Evolutionary conservation across 1,140 invertebrate genomes (phyloP).

Genomic region (Nylanderia fulva): DNA sequence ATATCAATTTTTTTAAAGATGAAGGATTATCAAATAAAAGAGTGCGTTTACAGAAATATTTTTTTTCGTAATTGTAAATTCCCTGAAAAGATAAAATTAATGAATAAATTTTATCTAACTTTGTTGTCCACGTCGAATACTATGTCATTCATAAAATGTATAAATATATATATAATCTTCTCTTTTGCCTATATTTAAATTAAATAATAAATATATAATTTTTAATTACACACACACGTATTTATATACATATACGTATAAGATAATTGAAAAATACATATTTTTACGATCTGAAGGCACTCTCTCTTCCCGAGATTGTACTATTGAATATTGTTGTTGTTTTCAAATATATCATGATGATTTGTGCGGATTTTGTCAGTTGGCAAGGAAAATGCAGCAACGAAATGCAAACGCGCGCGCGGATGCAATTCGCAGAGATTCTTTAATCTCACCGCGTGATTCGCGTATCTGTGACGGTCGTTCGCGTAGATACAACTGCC

Average conservation of each 20-base stretch:
- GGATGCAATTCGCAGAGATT: slow-evolving; percentile 57
- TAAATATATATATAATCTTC: neutral
- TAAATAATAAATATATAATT: neutral
- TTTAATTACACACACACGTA: too few species aligned
- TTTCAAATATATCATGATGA: slow-evolving; percentile 24
- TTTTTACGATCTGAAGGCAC: neutral
- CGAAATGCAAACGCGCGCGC: slow-evolving; percentile 18
- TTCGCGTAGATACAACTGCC: slow-evolving; percentile 51
- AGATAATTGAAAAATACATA: neutral
- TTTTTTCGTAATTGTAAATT: neutral
- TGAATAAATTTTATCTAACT: slow-evolving; percentile 19
- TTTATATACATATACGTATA: neutral
- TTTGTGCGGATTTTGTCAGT: slow-evolving; percentile 13
- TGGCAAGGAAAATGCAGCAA: neutral
- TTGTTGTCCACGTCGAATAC: neutral
- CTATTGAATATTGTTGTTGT: slow-evolving; percentile 8
- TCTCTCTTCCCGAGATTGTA: neutral
- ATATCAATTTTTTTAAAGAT: neutral
- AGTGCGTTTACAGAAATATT: neutral
- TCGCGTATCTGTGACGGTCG: slow-evolving; percentile 62
- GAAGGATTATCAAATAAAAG: neutral
- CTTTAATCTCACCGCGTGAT: slow-evolving; percentile 67
- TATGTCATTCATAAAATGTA: neutral
- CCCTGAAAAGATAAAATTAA: neutral
- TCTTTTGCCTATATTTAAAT: neutral